Evolutionary conservation across 2,113 vertebrate species (phyloP).

Genomic region (Prolemur simus): DNA sequence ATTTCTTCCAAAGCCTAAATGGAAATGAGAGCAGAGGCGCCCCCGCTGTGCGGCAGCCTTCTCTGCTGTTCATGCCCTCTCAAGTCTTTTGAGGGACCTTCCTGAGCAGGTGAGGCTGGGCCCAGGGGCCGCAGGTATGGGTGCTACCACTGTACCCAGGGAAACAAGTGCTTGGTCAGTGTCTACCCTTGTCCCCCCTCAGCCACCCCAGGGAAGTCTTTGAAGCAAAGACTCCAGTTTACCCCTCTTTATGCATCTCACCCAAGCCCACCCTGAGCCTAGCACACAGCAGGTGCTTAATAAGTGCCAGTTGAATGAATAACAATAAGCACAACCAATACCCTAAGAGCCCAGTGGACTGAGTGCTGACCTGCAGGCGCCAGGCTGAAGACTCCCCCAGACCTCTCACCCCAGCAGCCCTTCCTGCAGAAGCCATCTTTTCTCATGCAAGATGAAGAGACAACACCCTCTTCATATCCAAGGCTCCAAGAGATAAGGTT

Average conservation of each 20-base stretch:
- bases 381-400: not conserved
- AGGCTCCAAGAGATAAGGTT: slow-evolving; percentile 31
- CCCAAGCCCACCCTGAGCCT: not conserved
- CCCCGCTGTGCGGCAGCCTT: no score
- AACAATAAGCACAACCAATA: no score
- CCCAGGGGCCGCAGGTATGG: not conserved
- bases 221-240: not conserved
- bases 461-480: not conserved
- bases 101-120: not conserved
- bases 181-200: not conserved
- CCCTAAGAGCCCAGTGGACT: not conserved
- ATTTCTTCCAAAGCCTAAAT: not conserved
- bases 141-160: not conserved
- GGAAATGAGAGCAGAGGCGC: not conserved
- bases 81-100: not conserved
- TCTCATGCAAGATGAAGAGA: not conserved
- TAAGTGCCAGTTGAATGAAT: not conserved
- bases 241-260: not conserved
- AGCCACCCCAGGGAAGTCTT: not conserved
- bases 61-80: not conserved
- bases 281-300: not conserved
- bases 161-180: not conserved
- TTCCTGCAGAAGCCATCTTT: not conserved
- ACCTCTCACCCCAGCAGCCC: not conserved
- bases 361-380: not conserved